These are phyloP conservation scores for Leptinotarsa rubiginosa DNA, from an alignment of 2,888 invertebrate genomes.

Conservation along the genomic window DNA sequence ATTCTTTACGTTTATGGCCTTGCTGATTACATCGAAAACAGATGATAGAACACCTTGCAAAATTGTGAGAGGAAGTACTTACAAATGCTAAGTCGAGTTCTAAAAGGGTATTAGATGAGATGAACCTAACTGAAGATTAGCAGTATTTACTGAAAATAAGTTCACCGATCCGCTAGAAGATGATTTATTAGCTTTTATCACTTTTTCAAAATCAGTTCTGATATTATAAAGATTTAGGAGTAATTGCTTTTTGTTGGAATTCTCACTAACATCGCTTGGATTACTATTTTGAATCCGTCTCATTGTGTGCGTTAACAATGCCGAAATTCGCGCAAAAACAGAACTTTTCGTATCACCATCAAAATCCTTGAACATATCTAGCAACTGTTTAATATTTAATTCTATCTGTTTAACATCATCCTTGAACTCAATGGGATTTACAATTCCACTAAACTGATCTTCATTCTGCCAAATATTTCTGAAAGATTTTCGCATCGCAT, in stretches of 20 bases:
- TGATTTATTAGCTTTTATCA: too few species aligned
- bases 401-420: not conserved
- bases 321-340: too few species aligned
- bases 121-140: too few species aligned
- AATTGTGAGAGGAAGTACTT: not conserved
- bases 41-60: constrained; percentile 2
- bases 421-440: not conserved
- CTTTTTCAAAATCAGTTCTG: too few species aligned
- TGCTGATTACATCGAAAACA: not conserved
- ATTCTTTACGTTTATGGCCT: not conserved
- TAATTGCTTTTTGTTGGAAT: too few species aligned
- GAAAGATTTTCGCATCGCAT: constrained; percentile 1
- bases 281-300: too few species aligned
- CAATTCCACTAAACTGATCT: not conserved
- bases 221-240: too few species aligned
- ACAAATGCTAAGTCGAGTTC: not conserved
- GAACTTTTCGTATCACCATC: too few species aligned
- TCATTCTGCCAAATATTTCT: not conserved
- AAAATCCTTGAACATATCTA: constrained; percentile 4
- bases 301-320: too few species aligned
- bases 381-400: constrained; percentile 3
- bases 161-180: too few species aligned
- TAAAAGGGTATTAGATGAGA: constrained; percentile 9
- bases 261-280: too few species aligned
- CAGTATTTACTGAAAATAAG: too few species aligned